A percentile compares a stretch with the other conserved stretches of the same genome.
phyloP scores from a whole-genome alignment of 2,113 vertebrate species.

The Serilophus lunatus region DNA sequence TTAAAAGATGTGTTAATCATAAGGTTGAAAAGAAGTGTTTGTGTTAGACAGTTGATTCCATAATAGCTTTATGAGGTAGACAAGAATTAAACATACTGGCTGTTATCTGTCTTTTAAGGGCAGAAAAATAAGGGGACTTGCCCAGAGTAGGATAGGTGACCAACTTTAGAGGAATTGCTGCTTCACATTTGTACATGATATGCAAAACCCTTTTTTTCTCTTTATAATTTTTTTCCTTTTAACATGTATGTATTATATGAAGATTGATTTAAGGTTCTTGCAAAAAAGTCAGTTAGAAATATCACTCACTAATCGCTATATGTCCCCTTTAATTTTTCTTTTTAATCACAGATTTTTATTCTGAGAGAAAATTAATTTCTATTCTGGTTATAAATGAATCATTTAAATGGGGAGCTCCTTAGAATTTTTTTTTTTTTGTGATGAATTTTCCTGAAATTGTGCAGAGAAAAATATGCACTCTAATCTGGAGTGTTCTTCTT shows the following conservation, averaged over 20 bases:
- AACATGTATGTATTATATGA: fast-evolving
- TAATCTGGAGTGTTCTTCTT: neutral
- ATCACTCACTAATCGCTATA: neutral
- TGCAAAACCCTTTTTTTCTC: neutral
- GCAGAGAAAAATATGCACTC: neutral
- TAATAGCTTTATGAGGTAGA: neutral
- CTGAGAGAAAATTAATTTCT: neutral
- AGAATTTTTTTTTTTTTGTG: neutral
- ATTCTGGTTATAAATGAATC: neutral
- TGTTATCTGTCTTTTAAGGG: neutral
- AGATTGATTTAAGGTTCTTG: neutral
- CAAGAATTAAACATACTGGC: neutral
- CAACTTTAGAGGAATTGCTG: neutral
- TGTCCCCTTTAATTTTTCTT: neutral
- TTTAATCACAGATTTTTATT: neutral
- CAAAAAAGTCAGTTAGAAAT: neutral
- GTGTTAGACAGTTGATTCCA: neutral
- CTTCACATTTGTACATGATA: neutral
- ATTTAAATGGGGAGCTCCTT: neutral
- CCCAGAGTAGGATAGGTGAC: neutral
- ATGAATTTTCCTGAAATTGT: neutral
- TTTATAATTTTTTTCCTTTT: neutral
- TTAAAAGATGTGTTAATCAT: neutral
- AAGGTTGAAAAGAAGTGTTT: neutral
- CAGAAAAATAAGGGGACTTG: neutral